phyloP scores from a whole-genome alignment of 2,113 vertebrate species.

The Ifrita kowaldi region DNA sequence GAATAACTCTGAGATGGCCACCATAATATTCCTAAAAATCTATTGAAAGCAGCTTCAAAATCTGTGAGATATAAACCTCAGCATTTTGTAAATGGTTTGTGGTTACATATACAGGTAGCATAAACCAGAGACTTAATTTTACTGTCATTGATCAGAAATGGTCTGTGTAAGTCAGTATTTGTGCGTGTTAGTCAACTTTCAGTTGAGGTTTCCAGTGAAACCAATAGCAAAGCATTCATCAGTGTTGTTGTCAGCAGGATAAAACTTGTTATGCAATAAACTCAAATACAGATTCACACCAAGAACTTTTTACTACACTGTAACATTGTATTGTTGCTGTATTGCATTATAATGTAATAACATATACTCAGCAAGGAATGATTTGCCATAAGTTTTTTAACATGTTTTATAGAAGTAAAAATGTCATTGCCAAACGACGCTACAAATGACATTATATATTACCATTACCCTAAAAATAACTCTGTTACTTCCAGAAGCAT shows the following conservation, averaged over 20 bases:
- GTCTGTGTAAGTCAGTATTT: neutral
- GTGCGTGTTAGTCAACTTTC: neutral
- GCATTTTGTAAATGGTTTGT: neutral
- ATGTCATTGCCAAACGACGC: neutral
- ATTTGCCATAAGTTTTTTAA: neutral
- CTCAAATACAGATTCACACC: neutral
- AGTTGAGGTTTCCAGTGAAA: slow-evolving; percentile 1
- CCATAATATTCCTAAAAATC: neutral
- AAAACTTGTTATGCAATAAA: neutral
- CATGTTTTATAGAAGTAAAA: neutral
- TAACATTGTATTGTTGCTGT: neutral
- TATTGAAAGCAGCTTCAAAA: neutral
- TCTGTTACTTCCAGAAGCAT: slow-evolving; percentile 13
- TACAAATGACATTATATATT: neutral
- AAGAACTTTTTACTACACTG: neutral
- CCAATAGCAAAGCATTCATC: neutral
- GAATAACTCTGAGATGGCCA: neutral
- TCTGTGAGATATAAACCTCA: neutral
- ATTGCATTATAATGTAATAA: neutral
- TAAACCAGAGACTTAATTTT: neutral
- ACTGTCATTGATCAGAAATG: neutral
- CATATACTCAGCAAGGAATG: neutral
- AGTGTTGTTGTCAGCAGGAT: neutral
- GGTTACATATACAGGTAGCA: neutral
- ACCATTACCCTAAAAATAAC: neutral